Conservation (phyloP, 2,797 vertebrate genomes). For the Halcyon chelicuti region DNA sequence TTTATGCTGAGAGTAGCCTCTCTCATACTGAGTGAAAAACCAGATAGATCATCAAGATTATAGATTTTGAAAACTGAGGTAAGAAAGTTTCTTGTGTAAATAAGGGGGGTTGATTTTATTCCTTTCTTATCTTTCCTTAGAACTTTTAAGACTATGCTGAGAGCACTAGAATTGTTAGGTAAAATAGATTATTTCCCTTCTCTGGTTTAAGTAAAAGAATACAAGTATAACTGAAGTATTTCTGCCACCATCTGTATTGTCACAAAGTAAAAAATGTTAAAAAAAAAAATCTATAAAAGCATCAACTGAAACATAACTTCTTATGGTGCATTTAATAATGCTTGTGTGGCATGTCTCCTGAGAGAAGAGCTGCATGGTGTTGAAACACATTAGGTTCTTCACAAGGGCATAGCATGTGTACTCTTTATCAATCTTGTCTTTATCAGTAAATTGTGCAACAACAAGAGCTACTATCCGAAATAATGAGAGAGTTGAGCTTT, state of each 20-base stretch:
- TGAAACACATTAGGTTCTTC: background rate
- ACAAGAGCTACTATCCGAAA: background rate
- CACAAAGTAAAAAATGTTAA: background rate
- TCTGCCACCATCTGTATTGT: background rate
- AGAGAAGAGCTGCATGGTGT: background rate
- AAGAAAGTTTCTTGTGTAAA: background rate
- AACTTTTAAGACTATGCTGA: background rate
- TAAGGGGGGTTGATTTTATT: background rate
- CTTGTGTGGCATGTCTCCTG: background rate
- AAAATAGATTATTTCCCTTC: background rate
- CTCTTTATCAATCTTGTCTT: background rate
- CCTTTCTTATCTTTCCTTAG: background rate
- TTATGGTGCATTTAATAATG: background rate
- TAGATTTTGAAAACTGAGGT: background rate
- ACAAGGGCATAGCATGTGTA: background rate
- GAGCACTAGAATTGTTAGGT: background rate
- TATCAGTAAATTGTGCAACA: slow-evolving; percentile 21
- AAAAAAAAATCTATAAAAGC: background rate
- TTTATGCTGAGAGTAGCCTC: background rate
- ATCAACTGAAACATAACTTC: background rate
- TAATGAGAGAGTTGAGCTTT: background rate
- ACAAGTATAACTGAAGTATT: background rate
- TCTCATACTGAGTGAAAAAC: background rate
- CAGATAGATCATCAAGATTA: background rate
- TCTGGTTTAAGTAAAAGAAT: background rate